These are phyloP conservation scores for Parauchenoglanis ngamensis DNA, from an alignment of 2,797 vertebrate species.

Conservation along the genomic window DNA sequence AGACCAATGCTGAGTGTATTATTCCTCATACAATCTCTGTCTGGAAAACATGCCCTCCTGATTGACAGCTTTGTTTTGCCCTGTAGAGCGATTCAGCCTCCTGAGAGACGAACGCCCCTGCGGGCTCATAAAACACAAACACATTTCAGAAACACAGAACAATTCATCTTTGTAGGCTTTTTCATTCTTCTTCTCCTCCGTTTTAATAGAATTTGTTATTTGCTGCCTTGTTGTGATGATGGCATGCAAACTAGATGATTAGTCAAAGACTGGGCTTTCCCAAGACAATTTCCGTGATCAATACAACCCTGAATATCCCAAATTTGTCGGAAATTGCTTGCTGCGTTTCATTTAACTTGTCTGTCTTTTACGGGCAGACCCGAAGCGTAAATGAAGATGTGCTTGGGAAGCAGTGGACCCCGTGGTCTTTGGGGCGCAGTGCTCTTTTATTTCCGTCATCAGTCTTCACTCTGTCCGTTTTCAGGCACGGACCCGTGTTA, in stretches of 20 bases:
- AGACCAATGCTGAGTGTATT: neutral
- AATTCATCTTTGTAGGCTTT: neutral
- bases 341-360: neutral
- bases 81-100: neutral
- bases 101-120: too few relatives aligned
- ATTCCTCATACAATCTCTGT: neutral
- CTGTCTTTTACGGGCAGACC: neutral
- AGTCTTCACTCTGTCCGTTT: neutral
- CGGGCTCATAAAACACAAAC: neutral
- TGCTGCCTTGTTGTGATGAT: neutral
- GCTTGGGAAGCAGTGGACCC: neutral
- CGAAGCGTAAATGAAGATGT: neutral
- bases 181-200: neutral
- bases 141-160: neutral
- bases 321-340: neutral
- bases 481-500: neutral
- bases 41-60: neutral
- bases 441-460: neutral
- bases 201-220: neutral
- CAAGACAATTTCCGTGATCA: neutral
- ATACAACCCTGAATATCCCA: neutral
- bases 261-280: neutral
- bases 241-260: neutral
- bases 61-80: constrained; percentile 4
- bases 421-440: neutral